Evolutionary conservation across 2,888 invertebrate genomes (phyloP).

Genomic region (Caenorhabditis sinica): DNA sequence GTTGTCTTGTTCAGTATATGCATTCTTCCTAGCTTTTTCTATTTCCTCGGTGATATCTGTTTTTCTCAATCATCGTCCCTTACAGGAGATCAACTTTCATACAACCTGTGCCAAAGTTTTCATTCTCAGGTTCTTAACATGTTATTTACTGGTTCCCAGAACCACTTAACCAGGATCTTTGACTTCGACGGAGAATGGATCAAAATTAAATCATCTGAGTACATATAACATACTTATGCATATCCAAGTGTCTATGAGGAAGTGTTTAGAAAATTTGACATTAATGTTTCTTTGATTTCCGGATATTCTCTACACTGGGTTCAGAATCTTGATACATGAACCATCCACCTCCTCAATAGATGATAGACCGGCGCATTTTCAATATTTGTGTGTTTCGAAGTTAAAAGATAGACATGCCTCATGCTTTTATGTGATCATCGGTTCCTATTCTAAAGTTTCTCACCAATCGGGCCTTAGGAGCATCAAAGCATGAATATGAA

Average conservation of each 20-base stretch:
- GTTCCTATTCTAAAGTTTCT: background rate
- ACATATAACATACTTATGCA: background rate
- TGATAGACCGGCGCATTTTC: background rate
- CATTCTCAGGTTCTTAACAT: too few relatives aligned
- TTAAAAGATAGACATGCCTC: background rate
- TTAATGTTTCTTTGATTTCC: background rate
- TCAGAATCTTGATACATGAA: background rate
- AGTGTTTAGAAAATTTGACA: background rate
- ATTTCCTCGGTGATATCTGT: too few relatives aligned
- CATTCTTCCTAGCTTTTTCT: too few relatives aligned
- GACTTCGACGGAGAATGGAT: background rate
- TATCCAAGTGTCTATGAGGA: background rate
- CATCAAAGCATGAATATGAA: too few relatives aligned
- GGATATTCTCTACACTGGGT: background rate
- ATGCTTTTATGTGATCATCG: background rate
- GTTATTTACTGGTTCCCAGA: background rate
- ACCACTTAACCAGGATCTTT: background rate
- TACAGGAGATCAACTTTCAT: too few relatives aligned
- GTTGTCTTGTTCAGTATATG: too few relatives aligned
- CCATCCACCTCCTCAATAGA: background rate
- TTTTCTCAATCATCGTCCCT: too few relatives aligned
- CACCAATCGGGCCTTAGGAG: background rate
- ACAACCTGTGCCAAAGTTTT: too few relatives aligned
- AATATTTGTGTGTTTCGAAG: background rate
- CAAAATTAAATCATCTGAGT: background rate